Percentiles rank a stretch among this genome's conserved stretches.
phyloP scores from a whole-genome alignment of 2,797 vertebrate species.

The Pipistrellus nathusii region DNA sequence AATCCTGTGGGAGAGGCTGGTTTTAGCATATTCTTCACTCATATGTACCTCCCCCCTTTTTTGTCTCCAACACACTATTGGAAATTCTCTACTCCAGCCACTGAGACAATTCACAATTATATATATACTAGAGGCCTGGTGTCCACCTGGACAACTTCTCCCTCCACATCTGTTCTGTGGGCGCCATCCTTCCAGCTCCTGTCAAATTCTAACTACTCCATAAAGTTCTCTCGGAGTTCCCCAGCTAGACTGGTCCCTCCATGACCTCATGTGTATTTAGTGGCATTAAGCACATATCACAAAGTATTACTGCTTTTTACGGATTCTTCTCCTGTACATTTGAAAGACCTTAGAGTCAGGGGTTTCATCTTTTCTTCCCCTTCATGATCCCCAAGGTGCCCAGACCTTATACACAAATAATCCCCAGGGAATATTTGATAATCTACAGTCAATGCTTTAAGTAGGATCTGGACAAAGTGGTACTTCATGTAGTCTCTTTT shows the following conservation, averaged over 20 bases:
- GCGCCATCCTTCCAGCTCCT: background rate
- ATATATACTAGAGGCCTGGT: no score
- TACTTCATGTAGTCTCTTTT: background rate
- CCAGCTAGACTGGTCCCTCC: no score
- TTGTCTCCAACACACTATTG: background rate
- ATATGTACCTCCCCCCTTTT: no score
- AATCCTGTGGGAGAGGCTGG: background rate
- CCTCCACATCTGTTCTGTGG: background rate
- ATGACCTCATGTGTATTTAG: background rate
- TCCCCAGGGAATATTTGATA: background rate
- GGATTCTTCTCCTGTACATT: background rate
- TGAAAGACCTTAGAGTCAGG: background rate
- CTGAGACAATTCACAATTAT: background rate
- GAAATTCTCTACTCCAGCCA: background rate
- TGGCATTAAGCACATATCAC: background rate
- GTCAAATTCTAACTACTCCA: background rate
- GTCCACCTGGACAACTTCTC: background rate
- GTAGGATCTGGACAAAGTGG: background rate
- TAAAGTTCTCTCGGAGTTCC: background rate
- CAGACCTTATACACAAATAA: background rate
- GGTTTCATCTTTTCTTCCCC: background rate
- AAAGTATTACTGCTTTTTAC: background rate
- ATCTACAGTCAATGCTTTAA: background rate
- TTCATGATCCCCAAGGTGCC: background rate
- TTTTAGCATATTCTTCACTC: background rate